These are phyloP conservation scores for Polyergus mexicanus DNA, from an alignment of 1,140 invertebrate genomes.

Conservation along the genomic window DNA sequence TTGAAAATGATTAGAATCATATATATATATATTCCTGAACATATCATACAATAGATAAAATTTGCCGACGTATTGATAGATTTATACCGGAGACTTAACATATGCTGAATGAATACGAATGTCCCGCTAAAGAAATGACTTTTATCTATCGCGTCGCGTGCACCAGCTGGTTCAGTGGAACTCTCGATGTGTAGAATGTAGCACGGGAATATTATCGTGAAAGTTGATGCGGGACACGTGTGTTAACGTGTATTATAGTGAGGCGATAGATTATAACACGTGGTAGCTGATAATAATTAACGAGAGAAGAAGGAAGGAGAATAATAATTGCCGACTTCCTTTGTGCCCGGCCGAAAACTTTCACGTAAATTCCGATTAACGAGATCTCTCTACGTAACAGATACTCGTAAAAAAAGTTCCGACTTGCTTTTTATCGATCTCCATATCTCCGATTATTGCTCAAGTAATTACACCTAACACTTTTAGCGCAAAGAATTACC, in stretches of 20 bases:
- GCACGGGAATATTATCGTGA: slow-evolving; percentile 47
- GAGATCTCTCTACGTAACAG: background rate
- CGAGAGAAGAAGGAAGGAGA: background rate
- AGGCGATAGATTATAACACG: slow-evolving; percentile 2
- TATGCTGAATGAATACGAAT: slow-evolving; percentile 1
- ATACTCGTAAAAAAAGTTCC: background rate
- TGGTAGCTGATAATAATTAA: slow-evolving; percentile 52
- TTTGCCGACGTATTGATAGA: slow-evolving; percentile 32
- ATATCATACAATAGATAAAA: slow-evolving; percentile 23
- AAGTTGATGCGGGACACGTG: slow-evolving; percentile 32
- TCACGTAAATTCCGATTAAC: slow-evolving; percentile 41
- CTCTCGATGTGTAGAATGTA: slow-evolving; percentile 12
- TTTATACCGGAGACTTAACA: slow-evolving; percentile 28
- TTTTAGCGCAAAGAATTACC: no score
- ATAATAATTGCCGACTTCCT: slow-evolving; percentile 39
- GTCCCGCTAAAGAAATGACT: slow-evolving; percentile 52
- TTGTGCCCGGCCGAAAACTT: slow-evolving; percentile 25
- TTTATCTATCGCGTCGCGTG: slow-evolving; percentile 58
- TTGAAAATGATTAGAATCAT: background rate
- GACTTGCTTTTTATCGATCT: slow-evolving; percentile 2
- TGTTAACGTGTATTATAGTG: slow-evolving; percentile 41
- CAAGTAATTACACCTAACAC: background rate
- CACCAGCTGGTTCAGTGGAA: slow-evolving; percentile 21
- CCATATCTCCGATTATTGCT: background rate
- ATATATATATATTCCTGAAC: background rate